These are phyloP conservation scores for Cyanoramphus novaezelandiae DNA, from an alignment of 2,113 vertebrate genomes.

Conservation along the genomic window DNA sequence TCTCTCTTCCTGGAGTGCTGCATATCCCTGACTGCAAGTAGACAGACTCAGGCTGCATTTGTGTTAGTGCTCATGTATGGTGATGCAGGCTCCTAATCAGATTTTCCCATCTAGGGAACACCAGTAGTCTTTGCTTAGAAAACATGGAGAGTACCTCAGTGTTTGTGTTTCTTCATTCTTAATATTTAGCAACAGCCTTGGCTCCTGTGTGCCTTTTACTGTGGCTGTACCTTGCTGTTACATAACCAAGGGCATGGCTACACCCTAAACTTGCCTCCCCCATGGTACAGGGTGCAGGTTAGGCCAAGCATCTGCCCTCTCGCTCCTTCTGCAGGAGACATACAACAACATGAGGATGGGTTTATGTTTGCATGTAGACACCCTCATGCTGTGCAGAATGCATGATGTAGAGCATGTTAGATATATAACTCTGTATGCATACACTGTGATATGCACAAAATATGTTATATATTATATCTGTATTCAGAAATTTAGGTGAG, in stretches of 20 bases:
- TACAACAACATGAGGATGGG: not conserved
- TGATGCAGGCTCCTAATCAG: not conserved
- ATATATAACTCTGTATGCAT: accelerated
- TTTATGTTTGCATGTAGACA: accelerated
- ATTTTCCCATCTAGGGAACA: not conserved
- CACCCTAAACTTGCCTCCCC: not conserved
- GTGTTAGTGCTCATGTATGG: not conserved
- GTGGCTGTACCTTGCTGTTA: conserved; percentile 28
- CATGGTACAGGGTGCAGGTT: not conserved
- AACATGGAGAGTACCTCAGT: not conserved
- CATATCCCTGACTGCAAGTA: not conserved
- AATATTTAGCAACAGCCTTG: not conserved
- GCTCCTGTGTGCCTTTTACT: not conserved
- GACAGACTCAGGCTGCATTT: not conserved
- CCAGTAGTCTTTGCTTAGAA: not conserved
- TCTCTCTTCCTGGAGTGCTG: not conserved
- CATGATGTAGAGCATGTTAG: accelerated
- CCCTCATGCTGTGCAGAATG: accelerated
- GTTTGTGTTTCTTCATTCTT: not conserved
- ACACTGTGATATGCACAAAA: accelerated
- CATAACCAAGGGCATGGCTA: conserved; percentile 33
- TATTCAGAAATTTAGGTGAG: accelerated
- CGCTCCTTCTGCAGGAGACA: not conserved
- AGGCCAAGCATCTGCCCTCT: not conserved
- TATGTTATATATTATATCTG: accelerated